Base-by-base conservation (phyloP, 1,140 invertebrate species). In the Atta colombica region DNA sequence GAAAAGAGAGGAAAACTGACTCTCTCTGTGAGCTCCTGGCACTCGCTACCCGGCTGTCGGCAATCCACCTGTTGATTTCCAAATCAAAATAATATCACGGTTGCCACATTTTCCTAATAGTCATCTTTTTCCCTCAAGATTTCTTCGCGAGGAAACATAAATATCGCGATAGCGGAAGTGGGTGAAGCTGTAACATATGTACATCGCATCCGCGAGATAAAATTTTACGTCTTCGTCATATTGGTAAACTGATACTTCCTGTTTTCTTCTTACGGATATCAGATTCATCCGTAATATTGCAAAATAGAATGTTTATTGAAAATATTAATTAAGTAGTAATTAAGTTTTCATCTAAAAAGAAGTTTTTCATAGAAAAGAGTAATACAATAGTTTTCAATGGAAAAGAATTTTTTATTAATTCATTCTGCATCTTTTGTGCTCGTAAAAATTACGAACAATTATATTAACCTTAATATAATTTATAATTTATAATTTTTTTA, bases 31-130 rank as follows among this genome's bases (percentile, higher is more conserved):
- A 75, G 61, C 72, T 89, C 88, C 69, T 75, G 85, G 87, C 68
- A 87, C 88, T 89, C 93, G 94, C 92, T 93, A 81, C 74, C 94
- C 93, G 94, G 93, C 93, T 94, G 94, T 94, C 87, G 92, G 58
- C 63, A 75, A 77, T 94, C 35, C 94, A 94, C 93, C 94, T 94
- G 93, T 92, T 92, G 90, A 92, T 93, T 91, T 89, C 85, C 58
- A 75, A 93, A 93, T 94, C 93, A 93, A 92, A 93, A 93, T 93
- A 92, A 92, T 92, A 93, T 92, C 90, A 89, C 88, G 75, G 66
- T 68, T 28, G 45, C 31, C 77, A 51, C 31, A 65, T 91, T 91
- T 87, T 75, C 87, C 45, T 35, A 49, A 45, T 55, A 7, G 1
- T 6, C 18, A 6, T 18, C 28, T 21, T 14, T 68, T 14, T 77